Percentiles rank a stretch among this genome's conserved stretches.
phyloP scores from a whole-genome alignment of 2,888 invertebrate species.

The Acleris holmiana region DNA sequence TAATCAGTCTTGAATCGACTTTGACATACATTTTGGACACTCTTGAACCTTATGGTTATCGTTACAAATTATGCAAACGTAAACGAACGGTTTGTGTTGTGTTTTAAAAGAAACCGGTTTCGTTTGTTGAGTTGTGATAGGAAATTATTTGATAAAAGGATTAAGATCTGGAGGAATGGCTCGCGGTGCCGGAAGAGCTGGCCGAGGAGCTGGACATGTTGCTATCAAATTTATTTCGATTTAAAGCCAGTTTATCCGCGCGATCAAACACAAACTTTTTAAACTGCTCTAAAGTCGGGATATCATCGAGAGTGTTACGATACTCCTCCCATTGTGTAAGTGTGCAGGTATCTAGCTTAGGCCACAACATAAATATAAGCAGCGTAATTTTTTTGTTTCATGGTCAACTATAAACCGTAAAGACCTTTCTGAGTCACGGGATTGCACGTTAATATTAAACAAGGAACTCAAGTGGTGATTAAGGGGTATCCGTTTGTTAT shows the following conservation, averaged over 20 bases:
- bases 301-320: constrained; percentile 1
- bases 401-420: constrained; percentile 8
- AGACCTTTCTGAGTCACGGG: not conserved
- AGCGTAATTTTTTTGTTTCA: not conserved
- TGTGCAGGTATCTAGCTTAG: not conserved
- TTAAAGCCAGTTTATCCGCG: constrained; percentile 10
- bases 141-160: not conserved
- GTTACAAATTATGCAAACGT: constrained; percentile 1
- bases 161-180: not conserved
- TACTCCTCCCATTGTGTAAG: constrained; percentile 2
- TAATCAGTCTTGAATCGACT: constrained; percentile 1
- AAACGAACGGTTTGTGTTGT: not conserved
- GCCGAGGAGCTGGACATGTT: not conserved
- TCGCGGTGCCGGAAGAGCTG: not conserved
- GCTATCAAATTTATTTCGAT: not conserved
- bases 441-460: not conserved
- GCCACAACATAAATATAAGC: not conserved
- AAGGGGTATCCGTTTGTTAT: not conserved
- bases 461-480: constrained; percentile 1
- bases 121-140: not conserved
- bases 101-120: not conserved
- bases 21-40: not conserved
- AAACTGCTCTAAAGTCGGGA: not conserved
- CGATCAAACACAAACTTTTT: constrained; percentile 1
- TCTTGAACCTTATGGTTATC: not conserved